Evolutionary conservation across 2,113 vertebrate species (phyloP).

Genomic region (Acrocephalus kingi): DNA sequence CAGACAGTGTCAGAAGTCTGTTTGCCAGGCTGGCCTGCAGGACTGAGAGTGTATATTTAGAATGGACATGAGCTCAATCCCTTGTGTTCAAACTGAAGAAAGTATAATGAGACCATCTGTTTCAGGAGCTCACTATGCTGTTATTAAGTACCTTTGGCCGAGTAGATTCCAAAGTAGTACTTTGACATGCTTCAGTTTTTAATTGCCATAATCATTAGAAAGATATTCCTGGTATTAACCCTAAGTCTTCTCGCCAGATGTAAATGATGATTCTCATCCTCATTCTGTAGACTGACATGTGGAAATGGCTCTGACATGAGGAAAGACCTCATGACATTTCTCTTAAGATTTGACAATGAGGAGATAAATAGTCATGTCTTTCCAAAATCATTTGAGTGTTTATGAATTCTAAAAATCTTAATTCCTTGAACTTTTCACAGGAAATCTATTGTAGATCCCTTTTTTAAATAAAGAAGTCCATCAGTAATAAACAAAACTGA

Average conservation of each 20-base stretch:
- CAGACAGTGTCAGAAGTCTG: neutral
- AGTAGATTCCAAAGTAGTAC: neutral
- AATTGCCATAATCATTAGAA: neutral
- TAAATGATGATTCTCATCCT: neutral
- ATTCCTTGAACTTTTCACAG: neutral
- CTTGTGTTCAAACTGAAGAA: neutral
- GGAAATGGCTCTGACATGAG: neutral
- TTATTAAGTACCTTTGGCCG: neutral
- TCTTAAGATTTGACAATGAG: neutral
- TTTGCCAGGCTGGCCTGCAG: neutral
- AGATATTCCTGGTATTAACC: neutral
- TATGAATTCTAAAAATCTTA: neutral
- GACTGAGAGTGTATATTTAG: neutral
- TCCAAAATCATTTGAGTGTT: neutral
- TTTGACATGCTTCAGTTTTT: neutral
- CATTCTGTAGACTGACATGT: neutral
- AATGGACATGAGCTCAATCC: neutral
- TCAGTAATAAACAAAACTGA: neutral
- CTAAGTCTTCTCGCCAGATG: neutral
- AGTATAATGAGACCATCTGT: neutral
- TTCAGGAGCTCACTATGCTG: neutral
- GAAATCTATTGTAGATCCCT: neutral
- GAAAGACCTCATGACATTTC: neutral
- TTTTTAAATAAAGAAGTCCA: neutral
- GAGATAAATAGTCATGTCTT: neutral